Percentiles rank a stretch among this genome's conserved stretches.
phyloP scores from a whole-genome alignment of 2,113 vertebrate genomes.

The Eubucco bourcierii region DNA sequence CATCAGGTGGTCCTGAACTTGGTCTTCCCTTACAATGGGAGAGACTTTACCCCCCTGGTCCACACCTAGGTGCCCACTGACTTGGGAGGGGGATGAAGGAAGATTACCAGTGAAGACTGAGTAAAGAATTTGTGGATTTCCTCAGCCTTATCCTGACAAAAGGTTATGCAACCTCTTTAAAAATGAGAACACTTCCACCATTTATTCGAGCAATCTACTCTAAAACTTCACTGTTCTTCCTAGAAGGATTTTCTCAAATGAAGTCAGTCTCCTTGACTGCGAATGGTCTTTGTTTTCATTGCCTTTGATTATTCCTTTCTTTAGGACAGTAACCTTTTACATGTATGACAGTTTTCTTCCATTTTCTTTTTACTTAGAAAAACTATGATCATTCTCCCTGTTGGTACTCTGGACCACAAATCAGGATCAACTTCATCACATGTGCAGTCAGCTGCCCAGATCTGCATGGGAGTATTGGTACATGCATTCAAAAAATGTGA shows the following conservation, averaged over 20 bases:
- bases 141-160: neutral
- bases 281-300: neutral
- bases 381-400: neutral
- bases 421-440: neutral
- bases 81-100: too few relatives aligned
- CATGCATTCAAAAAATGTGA: neutral
- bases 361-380: neutral
- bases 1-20: too few relatives aligned
- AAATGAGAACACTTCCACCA: neutral
- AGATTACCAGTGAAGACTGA: too few relatives aligned
- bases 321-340: neutral
- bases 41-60: too few relatives aligned
- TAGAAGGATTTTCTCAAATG: neutral
- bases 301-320: neutral
- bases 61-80: too few relatives aligned
- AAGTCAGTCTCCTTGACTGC: neutral
- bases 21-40: too few relatives aligned
- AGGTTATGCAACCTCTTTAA: neutral
- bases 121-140: too few relatives aligned
- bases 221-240: neutral
- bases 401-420: neutral
- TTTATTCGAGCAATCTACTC: neutral
- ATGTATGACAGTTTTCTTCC: neutral
- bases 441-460: neutral
- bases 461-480: neutral